Evolutionary conservation across 2,888 invertebrate species (phyloP).

Genomic region (Brachyptera putata): DNA sequence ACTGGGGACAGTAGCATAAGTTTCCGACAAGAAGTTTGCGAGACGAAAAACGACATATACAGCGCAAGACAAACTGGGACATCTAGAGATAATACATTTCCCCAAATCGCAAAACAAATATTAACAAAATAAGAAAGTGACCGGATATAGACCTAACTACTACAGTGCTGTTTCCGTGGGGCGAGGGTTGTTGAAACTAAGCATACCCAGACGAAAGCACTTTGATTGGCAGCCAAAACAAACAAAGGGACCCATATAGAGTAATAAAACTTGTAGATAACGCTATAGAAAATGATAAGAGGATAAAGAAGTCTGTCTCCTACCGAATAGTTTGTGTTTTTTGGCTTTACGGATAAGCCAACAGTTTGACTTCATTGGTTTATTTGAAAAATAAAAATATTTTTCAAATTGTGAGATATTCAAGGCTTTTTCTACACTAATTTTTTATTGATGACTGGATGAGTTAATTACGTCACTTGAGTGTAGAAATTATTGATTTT

Average conservation of each 20-base stretch:
- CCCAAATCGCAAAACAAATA: slow-evolving; percentile 23
- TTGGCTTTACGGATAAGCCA: too few species aligned
- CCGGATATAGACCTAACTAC: slow-evolving; percentile 4
- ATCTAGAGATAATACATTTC: slow-evolving; percentile 23
- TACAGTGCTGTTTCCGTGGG: too few species aligned
- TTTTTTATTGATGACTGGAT: too few species aligned
- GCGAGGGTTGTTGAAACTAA: not conserved
- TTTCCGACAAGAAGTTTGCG: slow-evolving; percentile 9
- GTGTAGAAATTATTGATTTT: too few species aligned
- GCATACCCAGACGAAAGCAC: not conserved
- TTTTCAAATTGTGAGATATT: too few species aligned
- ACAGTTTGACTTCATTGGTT: too few species aligned
- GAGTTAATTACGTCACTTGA: too few species aligned
- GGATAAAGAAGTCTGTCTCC: not conserved
- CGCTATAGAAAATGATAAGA: not conserved
- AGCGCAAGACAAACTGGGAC: slow-evolving; percentile 15
- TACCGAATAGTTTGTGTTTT: too few species aligned
- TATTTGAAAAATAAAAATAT: too few species aligned
- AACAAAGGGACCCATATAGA: not conserved
- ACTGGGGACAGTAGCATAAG: slow-evolving; percentile 19
- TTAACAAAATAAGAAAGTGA: slow-evolving; percentile 19
- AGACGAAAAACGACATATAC: not conserved
- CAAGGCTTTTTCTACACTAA: too few species aligned
- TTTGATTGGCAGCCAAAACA: slow-evolving; percentile 17
- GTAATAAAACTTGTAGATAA: slow-evolving; percentile 2